These are phyloP conservation scores for Cepphus grylle DNA, from an alignment of 2,113 vertebrate genomes.

Conservation along the genomic window DNA sequence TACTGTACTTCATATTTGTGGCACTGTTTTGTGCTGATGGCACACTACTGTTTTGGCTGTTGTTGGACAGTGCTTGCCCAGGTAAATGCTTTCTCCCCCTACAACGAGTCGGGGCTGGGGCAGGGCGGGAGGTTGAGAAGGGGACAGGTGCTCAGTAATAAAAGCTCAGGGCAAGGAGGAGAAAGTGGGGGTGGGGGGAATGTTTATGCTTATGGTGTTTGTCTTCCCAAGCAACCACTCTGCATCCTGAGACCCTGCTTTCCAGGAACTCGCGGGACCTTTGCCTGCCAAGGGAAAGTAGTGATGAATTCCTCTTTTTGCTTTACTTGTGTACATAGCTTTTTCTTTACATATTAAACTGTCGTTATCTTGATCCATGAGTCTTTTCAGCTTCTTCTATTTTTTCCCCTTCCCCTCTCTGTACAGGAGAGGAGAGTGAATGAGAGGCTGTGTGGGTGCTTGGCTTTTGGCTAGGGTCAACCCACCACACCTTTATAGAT, in stretches of 20 bases:
- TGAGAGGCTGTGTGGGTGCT: not conserved
- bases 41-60: not conserved
- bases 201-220: not conserved
- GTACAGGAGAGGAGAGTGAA: not conserved
- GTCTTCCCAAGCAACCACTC: not conserved
- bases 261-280: not conserved
- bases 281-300: not conserved
- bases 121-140: not conserved
- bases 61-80: not conserved
- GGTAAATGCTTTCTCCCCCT: not conserved
- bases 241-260: not conserved
- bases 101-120: rapidly evolving
- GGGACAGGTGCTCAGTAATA: not conserved
- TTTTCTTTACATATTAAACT: not conserved
- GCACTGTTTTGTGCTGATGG: not conserved
- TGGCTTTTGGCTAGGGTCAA: not conserved
- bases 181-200: not conserved
- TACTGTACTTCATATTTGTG: not conserved
- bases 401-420: not conserved
- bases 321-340: not conserved
- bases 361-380: not conserved
- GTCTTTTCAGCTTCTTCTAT: not conserved
- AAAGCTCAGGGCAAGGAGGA: not conserved
- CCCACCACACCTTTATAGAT: not conserved
- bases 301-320: not conserved